phyloP scores from a whole-genome alignment of 2,888 invertebrate genomes.

The Branchipolynoe longqiensis region DNA sequence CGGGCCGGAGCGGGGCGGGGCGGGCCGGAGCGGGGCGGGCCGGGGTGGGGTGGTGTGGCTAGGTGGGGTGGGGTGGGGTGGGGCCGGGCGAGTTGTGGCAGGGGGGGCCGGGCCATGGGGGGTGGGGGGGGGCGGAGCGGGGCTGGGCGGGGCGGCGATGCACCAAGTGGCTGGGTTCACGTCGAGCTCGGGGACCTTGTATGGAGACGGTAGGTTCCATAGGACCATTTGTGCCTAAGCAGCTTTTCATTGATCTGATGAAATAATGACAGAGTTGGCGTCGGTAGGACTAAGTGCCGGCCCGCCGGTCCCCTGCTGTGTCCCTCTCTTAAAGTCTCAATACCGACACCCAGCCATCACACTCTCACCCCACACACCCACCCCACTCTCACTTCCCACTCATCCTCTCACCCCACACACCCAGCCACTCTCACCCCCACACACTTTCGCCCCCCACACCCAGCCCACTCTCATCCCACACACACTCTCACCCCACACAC shows the following conservation, averaged over 20 bases:
- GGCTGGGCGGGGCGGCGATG: not conserved
- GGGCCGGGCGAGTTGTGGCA: not conserved
- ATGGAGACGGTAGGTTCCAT: not conserved
- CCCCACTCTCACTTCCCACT: not conserved
- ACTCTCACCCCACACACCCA: not conserved
- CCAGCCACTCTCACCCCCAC: not conserved
- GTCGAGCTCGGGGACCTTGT: not conserved
- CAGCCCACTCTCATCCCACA: not conserved
- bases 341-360: not conserved
- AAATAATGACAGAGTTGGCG: conserved; percentile 39
- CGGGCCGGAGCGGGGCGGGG: not conserved
- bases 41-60: not conserved
- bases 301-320: conserved; percentile 34
- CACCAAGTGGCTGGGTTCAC: too few relatives aligned
- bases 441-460: too few relatives aligned
- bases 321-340: not conserved
- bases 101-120: not conserved
- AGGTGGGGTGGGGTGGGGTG: not conserved
- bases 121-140: not conserved
- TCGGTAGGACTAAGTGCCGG: conserved; percentile 33
- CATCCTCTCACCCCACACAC: not conserved
- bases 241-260: conserved; percentile 52
- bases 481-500: not conserved
- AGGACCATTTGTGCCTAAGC: conserved; percentile 39
- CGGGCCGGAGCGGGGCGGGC: not conserved